Evolutionary conservation across 2,113 vertebrate genomes (phyloP), one percentile per base, ranked within the genome.

Genomic region (Argyrosomus japonicus): DNA sequence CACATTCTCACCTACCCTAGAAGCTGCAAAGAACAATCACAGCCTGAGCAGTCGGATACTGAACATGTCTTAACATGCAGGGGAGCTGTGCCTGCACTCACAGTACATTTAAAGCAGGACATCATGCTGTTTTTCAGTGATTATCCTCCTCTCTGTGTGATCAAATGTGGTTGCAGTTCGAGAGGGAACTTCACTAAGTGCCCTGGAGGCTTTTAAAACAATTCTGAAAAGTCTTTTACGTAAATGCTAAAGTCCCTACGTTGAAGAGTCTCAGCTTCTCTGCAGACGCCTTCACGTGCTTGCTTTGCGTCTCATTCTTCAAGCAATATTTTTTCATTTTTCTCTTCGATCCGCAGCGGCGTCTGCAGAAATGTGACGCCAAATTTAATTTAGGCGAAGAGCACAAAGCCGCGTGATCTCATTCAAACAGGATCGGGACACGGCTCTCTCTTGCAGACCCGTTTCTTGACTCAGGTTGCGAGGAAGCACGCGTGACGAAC

Each of bases 401-500:
- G 4, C 3, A 36, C 23, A 61, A 56, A 47, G 45, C 57, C 18
- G 36, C 43, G 32, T 14, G 29, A 36, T 71, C 13, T n/a, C 19
- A 29, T 68, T 63, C 10, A 23, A 76, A 51, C 5, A 3, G 6
- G 47, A 57, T 36, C 9, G 70, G n/a, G 84, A 64, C 27, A 23
- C 11, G 56, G 9, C 36, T 82, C 15, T 23, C 21, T 40, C 62
- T 65, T 13, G 40, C 48, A 23, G 13, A 21, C 36, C 4, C 6
- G 0, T 69, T 64, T 19, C 15, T 1, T 65, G 62, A 63, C 48
- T 82, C 69, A 18, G 50, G 60, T 45, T 64, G 68, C 18, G 48
- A 86, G 64, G 18, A 18, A 3, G 75, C n/a, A 13, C n/a, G 70
- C 40, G 74, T 51, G 58, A 61, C 64, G 36, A 80, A 80, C 77